Evolutionary conservation across 2,113 vertebrate species (phyloP).

Genomic region (Gnathonemus echidnorhynchus): DNA sequence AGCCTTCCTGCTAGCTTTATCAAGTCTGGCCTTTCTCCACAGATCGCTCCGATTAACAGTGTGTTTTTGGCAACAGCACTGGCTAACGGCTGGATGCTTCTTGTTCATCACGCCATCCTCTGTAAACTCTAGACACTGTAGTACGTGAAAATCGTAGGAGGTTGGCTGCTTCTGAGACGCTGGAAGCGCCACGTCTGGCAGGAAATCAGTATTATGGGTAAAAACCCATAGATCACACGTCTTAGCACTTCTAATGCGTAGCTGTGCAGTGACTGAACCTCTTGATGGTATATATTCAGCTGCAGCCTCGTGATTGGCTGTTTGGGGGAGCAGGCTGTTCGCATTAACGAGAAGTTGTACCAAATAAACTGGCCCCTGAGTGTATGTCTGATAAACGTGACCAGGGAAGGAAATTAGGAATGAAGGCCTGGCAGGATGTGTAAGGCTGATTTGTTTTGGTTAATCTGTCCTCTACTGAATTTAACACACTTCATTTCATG

Average conservation of each 20-base stretch:
- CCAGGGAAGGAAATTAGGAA: conserved; percentile 41
- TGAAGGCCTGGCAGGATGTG: conserved; percentile 33
- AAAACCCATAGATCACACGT: background rate
- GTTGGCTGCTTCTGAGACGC: background rate
- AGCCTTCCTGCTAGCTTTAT: background rate
- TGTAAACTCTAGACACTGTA: background rate
- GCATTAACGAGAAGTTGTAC: background rate
- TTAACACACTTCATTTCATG: background rate
- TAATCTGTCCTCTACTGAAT: background rate
- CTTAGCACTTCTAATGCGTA: background rate
- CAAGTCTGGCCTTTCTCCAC: background rate
- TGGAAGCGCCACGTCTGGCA: background rate
- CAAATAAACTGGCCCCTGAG: conserved; percentile 5
- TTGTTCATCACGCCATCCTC: background rate
- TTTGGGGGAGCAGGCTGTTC: background rate
- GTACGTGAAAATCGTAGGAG: background rate
- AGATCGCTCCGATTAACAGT: background rate
- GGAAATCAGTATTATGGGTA: background rate
- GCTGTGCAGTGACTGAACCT: background rate
- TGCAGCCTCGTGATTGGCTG: background rate
- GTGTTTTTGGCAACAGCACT: background rate
- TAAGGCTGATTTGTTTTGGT: conserved; percentile 24
- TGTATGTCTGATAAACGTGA: conserved; percentile 53
- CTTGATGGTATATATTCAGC: background rate
- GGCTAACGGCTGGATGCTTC: background rate